Evolutionary conservation across 2,888 invertebrate genomes (phyloP), one percentile per base, ranked within the genome.

Genomic region (Drosophila emarginata): DNA sequence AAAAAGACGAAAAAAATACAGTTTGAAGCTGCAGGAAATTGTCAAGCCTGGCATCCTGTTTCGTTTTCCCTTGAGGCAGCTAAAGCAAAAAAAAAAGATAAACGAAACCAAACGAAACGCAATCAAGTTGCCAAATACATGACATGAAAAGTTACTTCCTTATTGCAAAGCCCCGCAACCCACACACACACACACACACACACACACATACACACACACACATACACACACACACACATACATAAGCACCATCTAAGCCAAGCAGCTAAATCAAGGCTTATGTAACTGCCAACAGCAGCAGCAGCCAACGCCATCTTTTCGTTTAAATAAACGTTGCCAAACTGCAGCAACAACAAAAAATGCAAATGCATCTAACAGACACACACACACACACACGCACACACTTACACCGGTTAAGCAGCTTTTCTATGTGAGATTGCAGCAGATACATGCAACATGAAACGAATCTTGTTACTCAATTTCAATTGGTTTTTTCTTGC

Each of bases 341-440:
- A 67, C 77, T 54, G 71, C 61, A 21, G 21, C 21, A 45, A 45
- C 40, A 45, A 45, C 45, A 64, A 58, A 72, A 80, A 78, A 88
- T 87, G 87, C 89, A 87, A 84, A 84, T 88, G 79, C 80, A 80
- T 88, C 84, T 87, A 88, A 85, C 88, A 87, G 26, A 26, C 18
- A 18, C 45, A 21, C 18, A 45, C 45, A 45, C n/a, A 45, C 12
- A 45, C 4, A 5, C 12, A 21, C 12, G n/a, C 0, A 18, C 15
- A 45, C 18, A 45, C 18, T 15, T 12, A 21, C 45, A 54, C 84
- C 84, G 84, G 84, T 88, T 87, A 61, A 72, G 66, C 89, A 84
- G 82, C 89, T 85, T 85, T 67, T 54, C 65, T 64, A 57, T 23
- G 15, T 54, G 57, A 64, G 53, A 65, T 73, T 54, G 54, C 56